Evolutionary conservation across 2,797 vertebrate genomes (phyloP).

Genomic region (Phrynocephalus vlangalii): DNA sequence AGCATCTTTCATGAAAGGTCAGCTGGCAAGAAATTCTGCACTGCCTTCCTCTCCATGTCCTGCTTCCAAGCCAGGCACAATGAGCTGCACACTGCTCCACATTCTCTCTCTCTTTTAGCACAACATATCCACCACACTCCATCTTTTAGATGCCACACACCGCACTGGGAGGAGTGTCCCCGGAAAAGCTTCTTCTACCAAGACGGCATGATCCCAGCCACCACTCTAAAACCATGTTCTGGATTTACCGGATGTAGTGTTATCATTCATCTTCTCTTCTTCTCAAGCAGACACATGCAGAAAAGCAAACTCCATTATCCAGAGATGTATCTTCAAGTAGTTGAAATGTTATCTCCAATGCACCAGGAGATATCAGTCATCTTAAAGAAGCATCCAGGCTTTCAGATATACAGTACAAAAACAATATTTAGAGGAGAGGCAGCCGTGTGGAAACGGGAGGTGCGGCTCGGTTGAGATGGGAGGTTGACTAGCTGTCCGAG

Average conservation of each 20-base stretch:
- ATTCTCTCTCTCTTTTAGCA: not conserved
- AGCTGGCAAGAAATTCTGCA: fast-evolving
- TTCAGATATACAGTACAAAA: not conserved
- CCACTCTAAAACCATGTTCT: not conserved
- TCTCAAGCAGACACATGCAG: not conserved
- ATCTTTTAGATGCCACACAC: not conserved
- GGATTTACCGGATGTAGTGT: not conserved
- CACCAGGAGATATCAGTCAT: not conserved
- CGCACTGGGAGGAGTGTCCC: not conserved
- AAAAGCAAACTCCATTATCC: not conserved
- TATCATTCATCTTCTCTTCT: not conserved
- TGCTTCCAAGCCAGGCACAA: not conserved
- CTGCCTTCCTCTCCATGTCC: no score
- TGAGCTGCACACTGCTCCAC: fast-evolving
- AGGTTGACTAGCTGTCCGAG: not conserved
- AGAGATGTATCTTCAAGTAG: not conserved
- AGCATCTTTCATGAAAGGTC: not conserved
- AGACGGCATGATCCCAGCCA: not conserved
- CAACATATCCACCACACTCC: not conserved
- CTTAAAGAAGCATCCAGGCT: not conserved
- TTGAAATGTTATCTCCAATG: not conserved
- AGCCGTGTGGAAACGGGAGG: not conserved
- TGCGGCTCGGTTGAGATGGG: no score
- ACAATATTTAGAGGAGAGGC: not conserved
- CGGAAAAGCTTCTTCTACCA: not conserved